These are phyloP conservation scores for Apoda limacodes DNA, from an alignment of 2,888 invertebrate genomes.

Conservation along the genomic window DNA sequence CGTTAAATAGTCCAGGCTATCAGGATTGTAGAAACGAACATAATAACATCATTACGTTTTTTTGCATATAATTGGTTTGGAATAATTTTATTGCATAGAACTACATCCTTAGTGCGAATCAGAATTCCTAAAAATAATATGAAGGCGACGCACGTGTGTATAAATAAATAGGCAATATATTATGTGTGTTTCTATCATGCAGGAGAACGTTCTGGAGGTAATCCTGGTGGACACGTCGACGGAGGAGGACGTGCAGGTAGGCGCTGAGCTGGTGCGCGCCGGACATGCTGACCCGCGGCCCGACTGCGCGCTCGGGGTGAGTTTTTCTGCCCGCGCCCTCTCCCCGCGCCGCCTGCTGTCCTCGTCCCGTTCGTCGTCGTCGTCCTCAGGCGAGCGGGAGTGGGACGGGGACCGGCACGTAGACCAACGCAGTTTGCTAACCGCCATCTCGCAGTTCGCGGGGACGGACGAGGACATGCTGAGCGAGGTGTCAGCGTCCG, in stretches of 20 bases:
- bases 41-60: too few relatives aligned
- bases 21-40: too few relatives aligned
- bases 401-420: constrained; percentile 1
- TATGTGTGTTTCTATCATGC: constrained; percentile 8
- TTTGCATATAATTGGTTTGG: too few relatives aligned
- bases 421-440: constrained; percentile 12
- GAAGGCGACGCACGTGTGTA: too few relatives aligned
- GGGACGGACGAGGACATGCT: constrained; percentile 8
- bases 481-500: constrained; percentile 37
- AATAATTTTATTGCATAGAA: too few relatives aligned
- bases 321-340: constrained; percentile 20
- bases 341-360: constrained; percentile 8
- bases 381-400: background rate
- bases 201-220: constrained; percentile 42
- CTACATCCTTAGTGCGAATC: too few relatives aligned
- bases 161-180: too few relatives aligned
- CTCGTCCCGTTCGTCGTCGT: constrained; percentile 6
- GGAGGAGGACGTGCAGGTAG: constrained; percentile 56
- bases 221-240: constrained; percentile 63
- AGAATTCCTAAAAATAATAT: too few relatives aligned
- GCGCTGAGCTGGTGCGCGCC: constrained; percentile 51
- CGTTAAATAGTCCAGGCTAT: too few relatives aligned
- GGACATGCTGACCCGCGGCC: constrained; percentile 53
- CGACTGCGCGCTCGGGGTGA: constrained; percentile 37
- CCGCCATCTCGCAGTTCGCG: constrained; percentile 7